Evolutionary conservation across 2,888 invertebrate genomes (phyloP), one percentile per base, ranked within the genome.

Genomic region (Phalangium opilio): DNA sequence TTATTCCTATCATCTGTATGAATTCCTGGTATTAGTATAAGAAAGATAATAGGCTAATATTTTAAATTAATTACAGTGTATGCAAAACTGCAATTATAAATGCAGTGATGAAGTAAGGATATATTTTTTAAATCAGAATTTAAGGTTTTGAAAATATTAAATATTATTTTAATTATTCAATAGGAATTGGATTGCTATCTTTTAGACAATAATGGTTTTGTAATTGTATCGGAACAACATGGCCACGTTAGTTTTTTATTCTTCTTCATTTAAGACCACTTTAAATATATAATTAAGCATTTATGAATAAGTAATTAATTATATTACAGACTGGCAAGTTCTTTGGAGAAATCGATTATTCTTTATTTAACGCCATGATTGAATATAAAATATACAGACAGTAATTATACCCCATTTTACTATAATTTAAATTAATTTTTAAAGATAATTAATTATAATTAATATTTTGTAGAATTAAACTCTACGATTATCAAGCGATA

Each of bases 271-370:
- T n/a, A n/a, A n/a, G n/a, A n/a, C n/a, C n/a, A n/a, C n/a, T n/a
- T n/a, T n/a, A n/a, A n/a, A n/a, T n/a, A n/a, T n/a, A n/a, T n/a
- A n/a, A n/a, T n/a, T n/a, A n/a, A n/a, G n/a, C n/a, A n/a, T 36
- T 19, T 19, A 27, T 40, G 12, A 19, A 18, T 27, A 41, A 42
- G n/a, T 34, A 39, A 42, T 35, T 47, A 14, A 41, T 47, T 47
- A 45, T 48, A 43, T 53, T 50, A 11, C 55, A 63, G 61, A 54
- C 60, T 14, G 91, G 91, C 1, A 76, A 81, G 61, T 93, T 93
- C 68, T 91, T 91, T 61, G 93, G 91, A 0, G 86, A 89, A 67
- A 82, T 90, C 38, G 90, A 91, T 64, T 87, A 87, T 17, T 87
- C 87, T 12, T 86, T 90, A 51, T 87, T 90, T 86, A 86, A 89